phyloP scores from a whole-genome alignment of 1,140 invertebrate genomes.

The Lepidotrigona ventralis region DNA sequence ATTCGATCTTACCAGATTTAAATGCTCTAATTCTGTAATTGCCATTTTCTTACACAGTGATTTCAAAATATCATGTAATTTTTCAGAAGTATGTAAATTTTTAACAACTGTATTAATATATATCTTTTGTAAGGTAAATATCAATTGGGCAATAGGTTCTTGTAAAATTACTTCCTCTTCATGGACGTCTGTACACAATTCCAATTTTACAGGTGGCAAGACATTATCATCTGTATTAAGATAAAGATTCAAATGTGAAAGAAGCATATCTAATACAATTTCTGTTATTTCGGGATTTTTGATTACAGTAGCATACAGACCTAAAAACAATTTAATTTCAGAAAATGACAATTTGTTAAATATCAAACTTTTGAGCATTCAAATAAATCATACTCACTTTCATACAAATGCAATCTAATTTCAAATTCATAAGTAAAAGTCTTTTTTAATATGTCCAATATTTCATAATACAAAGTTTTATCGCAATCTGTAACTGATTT shows the following conservation, averaged over 20 bases:
- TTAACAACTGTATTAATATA: constrained; percentile 65
- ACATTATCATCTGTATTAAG: constrained; percentile 73
- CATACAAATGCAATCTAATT: constrained; percentile 81
- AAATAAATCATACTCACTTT: constrained; percentile 70
- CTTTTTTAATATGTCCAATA: constrained; percentile 82
- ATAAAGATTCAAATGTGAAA: constrained; percentile 79
- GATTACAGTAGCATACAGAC: constrained; percentile 75
- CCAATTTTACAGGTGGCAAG: constrained; percentile 73
- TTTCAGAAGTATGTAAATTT: constrained; percentile 53
- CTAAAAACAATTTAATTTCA: constrained; percentile 66
- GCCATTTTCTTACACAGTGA: constrained; percentile 74
- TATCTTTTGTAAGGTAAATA: constrained; percentile 74
- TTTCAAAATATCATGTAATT: constrained; percentile 69
- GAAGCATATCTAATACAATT: constrained; percentile 77
- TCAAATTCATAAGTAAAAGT: constrained; percentile 82
- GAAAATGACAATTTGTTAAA: neutral
- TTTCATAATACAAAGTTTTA: constrained; percentile 82
- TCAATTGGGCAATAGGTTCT: constrained; percentile 75
- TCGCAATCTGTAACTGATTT: constrained; percentile 71
- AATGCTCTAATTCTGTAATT: constrained; percentile 70
- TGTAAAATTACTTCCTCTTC: constrained; percentile 72
- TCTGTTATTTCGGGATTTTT: constrained; percentile 79
- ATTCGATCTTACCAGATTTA: constrained; percentile 72
- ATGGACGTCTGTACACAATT: constrained; percentile 77
- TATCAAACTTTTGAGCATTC: neutral